Evolutionary conservation across 2,797 vertebrate genomes (phyloP), one percentile per base, ranked within the genome.

Genomic region (Microtus obscurus): DNA sequence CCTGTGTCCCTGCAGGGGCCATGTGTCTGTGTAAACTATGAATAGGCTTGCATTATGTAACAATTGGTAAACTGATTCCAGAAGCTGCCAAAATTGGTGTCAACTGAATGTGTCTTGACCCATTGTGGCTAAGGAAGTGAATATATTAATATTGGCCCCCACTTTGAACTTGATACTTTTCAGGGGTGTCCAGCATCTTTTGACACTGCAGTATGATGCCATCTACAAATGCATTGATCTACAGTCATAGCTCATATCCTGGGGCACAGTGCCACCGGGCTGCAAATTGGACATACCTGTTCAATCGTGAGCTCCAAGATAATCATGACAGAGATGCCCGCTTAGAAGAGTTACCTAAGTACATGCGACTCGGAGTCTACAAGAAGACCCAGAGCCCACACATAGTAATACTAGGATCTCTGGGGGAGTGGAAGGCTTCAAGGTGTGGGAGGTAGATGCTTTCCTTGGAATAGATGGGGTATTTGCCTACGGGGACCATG

Each of bases 61-160:
- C 86, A 69, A 59, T 74, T 31, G 85, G 67, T 78, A 95, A 98
- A 94, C 59, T 59, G 65, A 96, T 82, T 77, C 45, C 90, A 87
- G 43, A 94, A 87, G 61, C 25, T n/a, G 23, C 69, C 69, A 78
- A 95, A 97, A 88, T 82, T 45, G 56, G 74, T 77, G 16, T 53
- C 78, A 87, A 89, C 63, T 25, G 37, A 82, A 37, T 45, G 6
- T 37, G 77, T 94, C 91, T 94, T 48, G 31, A 27, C 74, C 63
- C 23, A 8, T 40, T 8, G 0, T 61, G 31, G 63, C 85, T 74
- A 59, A 96, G 45, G 29, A 94, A 82, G 40, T 74, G 80, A 88
- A 31, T 48, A 19, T 11, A 71, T 65, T 88, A 76, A 13, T 27
- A 59, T 94, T 37, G 31, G 31, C 43, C 92, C 92, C 79, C 31